These are phyloP conservation scores for Anoncus sp. DNA, from an alignment of 2,888 invertebrate genomes.

Conservation along the genomic window DNA sequence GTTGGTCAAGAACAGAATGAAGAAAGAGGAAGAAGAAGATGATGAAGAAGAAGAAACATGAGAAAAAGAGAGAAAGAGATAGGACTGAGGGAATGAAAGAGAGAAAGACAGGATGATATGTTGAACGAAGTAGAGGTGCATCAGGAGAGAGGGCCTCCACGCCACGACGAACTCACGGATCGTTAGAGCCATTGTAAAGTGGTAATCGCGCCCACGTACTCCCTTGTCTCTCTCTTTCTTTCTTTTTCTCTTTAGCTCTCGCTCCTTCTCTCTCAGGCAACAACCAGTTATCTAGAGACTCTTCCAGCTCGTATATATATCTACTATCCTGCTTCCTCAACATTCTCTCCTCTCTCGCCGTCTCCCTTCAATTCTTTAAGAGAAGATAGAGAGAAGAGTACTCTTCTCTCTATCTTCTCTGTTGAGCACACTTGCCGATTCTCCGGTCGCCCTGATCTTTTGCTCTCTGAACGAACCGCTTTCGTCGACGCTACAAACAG, in stretches of 20 bases:
- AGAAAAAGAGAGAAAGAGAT: conserved; percentile 16
- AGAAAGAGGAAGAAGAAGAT: conserved; percentile 21
- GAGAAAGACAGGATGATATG: conserved; percentile 41
- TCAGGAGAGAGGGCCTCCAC: conserved; percentile 54
- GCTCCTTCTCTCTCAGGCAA: conserved; percentile 47
- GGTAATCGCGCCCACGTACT: conserved; percentile 76
- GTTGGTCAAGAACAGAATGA: conserved; percentile 40
- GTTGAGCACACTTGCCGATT: conserved; percentile 33
- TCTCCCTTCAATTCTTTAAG: conserved; percentile 46
- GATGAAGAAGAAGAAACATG: conserved; percentile 1
- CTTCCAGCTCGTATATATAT: conserved; percentile 20
- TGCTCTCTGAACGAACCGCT: conserved; percentile 37
- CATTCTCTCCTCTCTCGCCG: conserved; percentile 13
- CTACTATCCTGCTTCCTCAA: conserved; percentile 21
- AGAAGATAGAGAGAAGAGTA: too few relatives aligned
- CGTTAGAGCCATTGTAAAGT: conserved; percentile 79
- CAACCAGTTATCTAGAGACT: conserved; percentile 61
- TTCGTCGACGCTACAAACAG: conserved; percentile 40
- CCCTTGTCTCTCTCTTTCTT: conserved; percentile 50
- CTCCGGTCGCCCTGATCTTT: conserved; percentile 29
- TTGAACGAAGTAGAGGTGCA: conserved; percentile 53
- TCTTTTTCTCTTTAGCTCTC: conserved; percentile 48
- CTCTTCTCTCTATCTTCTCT: conserved; percentile 31
- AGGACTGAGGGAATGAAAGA: conserved; percentile 17
- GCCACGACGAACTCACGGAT: conserved; percentile 71